A percentile compares a stretch with the other conserved stretches of the same genome.
Evolutionary conservation across 2,113 vertebrate species (phyloP).

Genomic region (Pterocles orientalis): DNA sequence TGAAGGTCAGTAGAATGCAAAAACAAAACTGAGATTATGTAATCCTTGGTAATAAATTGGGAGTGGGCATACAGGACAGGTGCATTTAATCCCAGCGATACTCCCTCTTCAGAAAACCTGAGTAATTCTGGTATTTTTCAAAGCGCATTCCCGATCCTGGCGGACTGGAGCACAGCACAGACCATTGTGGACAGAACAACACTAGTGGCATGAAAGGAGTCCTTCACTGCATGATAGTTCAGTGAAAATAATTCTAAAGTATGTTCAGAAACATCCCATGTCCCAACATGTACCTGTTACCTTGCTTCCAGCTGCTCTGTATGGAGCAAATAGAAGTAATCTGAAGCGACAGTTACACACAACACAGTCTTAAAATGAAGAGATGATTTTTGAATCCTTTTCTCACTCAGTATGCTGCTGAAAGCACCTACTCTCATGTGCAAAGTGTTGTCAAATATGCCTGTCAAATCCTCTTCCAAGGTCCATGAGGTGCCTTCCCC

Average conservation of each 20-base stretch:
- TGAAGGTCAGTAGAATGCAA: too few species aligned
- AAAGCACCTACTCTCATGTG: background rate
- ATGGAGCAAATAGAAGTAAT: background rate
- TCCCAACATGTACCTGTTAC: background rate
- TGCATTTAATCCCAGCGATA: too few species aligned
- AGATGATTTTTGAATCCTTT: background rate
- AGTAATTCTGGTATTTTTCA: too few species aligned
- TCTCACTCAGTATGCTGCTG: background rate
- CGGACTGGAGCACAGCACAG: too few species aligned
- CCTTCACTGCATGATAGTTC: background rate
- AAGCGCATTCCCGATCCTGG: too few species aligned
- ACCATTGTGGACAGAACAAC: background rate
- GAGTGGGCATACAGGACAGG: too few species aligned
- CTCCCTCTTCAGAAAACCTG: too few species aligned
- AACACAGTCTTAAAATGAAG: background rate
- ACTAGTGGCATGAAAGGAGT: background rate
- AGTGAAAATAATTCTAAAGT: background rate
- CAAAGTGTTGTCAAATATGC: background rate
- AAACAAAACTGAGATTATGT: too few species aligned
- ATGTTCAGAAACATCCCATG: background rate
- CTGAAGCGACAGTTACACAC: background rate
- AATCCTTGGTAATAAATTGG: too few species aligned
- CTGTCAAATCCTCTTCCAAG: background rate
- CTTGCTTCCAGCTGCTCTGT: background rate
- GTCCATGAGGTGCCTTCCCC: background rate